Evolutionary conservation across 2,888 invertebrate species (phyloP).

Genomic region (Lasioglossum malachurum): DNA sequence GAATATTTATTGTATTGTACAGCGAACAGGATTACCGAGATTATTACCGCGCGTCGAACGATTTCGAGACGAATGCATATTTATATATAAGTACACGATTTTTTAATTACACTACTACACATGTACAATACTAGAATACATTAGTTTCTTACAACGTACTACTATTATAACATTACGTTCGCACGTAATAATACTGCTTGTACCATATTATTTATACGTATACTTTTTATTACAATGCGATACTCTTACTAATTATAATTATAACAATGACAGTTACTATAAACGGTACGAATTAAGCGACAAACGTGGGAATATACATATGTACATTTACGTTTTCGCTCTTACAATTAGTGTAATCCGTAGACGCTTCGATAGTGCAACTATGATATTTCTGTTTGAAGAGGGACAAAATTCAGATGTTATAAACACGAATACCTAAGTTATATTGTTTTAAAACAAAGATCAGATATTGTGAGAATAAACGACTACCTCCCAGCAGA

Average conservation of each 20-base stretch:
- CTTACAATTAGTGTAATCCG: background rate
- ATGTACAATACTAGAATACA: constrained; percentile 13
- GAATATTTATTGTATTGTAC: background rate
- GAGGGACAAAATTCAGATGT: background rate
- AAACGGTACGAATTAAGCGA: constrained; percentile 1
- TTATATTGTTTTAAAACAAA: constrained; percentile 8
- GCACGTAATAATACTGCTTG: constrained; percentile 9
- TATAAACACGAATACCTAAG: background rate
- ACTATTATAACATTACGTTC: constrained; percentile 20
- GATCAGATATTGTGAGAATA: constrained; percentile 43
- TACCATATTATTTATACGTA: constrained; percentile 24
- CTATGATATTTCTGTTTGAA: constrained; percentile 15
- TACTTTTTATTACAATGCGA: constrained; percentile 14
- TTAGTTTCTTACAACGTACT: constrained; percentile 6
- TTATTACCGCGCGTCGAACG: constrained; percentile 6
- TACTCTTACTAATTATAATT: background rate
- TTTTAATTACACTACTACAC: constrained; percentile 4
- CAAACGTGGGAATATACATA: background rate
- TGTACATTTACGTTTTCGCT: background rate
- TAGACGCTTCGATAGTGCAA: constrained; percentile 6
- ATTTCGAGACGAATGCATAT: constrained; percentile 8
- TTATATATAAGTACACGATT: constrained; percentile 17
- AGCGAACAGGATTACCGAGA: background rate
- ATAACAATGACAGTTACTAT: background rate
- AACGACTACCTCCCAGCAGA: constrained; percentile 36